Base-by-base conservation (phyloP, 2,797 vertebrate species). In the Masticophis lateralis region DNA sequence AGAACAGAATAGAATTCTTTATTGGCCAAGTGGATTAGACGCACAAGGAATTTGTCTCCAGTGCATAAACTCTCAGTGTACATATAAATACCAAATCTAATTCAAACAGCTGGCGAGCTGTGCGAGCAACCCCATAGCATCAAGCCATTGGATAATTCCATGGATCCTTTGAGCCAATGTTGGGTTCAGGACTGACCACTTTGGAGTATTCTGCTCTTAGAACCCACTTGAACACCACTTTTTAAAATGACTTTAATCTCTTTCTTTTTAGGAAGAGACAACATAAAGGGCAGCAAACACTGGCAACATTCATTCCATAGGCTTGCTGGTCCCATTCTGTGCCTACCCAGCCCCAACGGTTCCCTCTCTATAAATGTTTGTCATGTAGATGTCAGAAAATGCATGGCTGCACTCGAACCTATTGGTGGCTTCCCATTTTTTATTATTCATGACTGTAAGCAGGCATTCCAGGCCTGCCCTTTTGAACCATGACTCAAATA, bases 401-500 rank as follows among this genome's bases (percentile, higher is more conserved):
- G 91, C 59, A 86, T 94, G 14, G 20, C 74, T 94, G 94, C 32
- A 0, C 9, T 37, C 11, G 7, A 47, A 20, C 63, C 86, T 88
- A 5, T 59, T 93, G 87, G 61, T 43, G 89, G 25, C 1, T 86
- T 88, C 59, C 59, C 56, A 51, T 92, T 92, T 92, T 92, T 95
- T 93, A 95, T 87, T 91, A 47, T 88, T 90, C 55, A 91, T 92
- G 86, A 95, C n/a, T 12, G 9, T 79, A 79, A 0, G 3, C 47
- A 53, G 90, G 88, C 93, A 93, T 94, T 92, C 57, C 79, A 94
- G 96, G 90, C 27, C 89, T 55, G 16, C 7, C 0, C 22, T 25
- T 16, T 89, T 86, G 3, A 79, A 87, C 9, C 59, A n/a, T 4
- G 61, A 90, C 27, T 91, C 94, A 92, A 86, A 86, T 11, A 74